Conservation (phyloP, 2,888 invertebrate genomes). For the Brassicogethes aeneus region DNA sequence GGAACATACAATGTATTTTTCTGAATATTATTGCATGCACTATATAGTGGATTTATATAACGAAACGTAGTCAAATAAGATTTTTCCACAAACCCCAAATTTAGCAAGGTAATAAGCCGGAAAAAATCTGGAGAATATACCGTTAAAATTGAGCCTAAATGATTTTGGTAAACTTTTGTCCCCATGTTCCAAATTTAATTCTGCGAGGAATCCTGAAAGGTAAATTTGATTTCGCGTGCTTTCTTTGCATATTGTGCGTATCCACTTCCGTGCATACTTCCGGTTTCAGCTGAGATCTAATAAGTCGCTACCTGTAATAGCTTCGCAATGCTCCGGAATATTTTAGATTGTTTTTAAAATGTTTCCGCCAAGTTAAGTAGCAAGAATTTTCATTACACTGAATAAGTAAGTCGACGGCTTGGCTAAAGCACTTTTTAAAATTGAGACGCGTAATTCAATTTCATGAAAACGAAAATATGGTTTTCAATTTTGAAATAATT, state of each 20-base stretch:
- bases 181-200: constrained; percentile 12
- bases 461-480: too few species aligned
- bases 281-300: constrained; percentile 21
- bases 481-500: too few species aligned
- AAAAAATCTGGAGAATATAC: background rate
- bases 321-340: constrained; percentile 4
- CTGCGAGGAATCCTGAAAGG: constrained; percentile 5
- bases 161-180: constrained; percentile 11
- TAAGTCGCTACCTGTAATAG: constrained; percentile 20
- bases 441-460: too few species aligned
- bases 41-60: too few species aligned
- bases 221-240: constrained; percentile 21
- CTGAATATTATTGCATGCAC: too few species aligned
- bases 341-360: background rate
- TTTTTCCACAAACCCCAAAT: too few species aligned
- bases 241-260: constrained; percentile 20
- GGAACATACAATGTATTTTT: too few species aligned
- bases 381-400: too few species aligned
- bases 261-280: constrained; percentile 20
- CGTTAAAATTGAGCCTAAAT: constrained; percentile 4
- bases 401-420: too few species aligned
- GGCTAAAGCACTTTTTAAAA: too few species aligned
- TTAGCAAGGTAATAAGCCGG: too few species aligned
- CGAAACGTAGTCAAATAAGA: too few species aligned
- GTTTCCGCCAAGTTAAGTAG: background rate